phyloP scores from a whole-genome alignment of 2,797 vertebrate species.

The Bothrops alternatus region DNA sequence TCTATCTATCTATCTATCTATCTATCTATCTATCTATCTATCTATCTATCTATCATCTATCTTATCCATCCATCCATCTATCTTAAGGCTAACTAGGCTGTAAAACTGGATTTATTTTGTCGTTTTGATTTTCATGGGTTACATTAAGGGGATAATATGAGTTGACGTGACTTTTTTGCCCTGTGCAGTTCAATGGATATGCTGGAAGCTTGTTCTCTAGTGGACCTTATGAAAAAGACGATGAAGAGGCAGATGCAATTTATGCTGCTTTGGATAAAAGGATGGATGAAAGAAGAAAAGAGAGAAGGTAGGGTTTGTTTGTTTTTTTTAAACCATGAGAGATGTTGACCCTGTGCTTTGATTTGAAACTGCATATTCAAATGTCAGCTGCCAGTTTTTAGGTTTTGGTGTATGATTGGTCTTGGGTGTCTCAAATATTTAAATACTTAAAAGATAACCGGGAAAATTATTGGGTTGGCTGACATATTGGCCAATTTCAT shows the following conservation, averaged over 20 bases:
- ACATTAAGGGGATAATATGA: neutral
- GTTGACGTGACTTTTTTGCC: neutral
- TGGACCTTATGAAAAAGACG: slow-evolving; percentile 96
- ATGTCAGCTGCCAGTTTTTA: neutral
- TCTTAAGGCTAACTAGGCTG: neutral
- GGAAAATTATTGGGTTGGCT: neutral
- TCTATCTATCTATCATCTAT: too few species aligned
- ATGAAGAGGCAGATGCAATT: slow-evolving; percentile 96
- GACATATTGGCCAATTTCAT: slow-evolving; percentile 7
- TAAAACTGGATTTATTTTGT: accelerated
- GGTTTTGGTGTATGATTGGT: neutral
- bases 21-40: too few species aligned
- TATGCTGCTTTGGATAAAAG: slow-evolving; percentile 95
- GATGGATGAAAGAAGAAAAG: slow-evolving; percentile 97
- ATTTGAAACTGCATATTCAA: neutral
- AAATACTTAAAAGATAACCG: neutral
- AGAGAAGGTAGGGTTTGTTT: slow-evolving; percentile 80
- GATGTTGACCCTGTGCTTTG: neutral
- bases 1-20: too few species aligned
- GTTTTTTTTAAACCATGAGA: neutral
- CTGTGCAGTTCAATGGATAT: slow-evolving; percentile 91
- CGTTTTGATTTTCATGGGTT: neutral
- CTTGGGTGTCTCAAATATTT: neutral
- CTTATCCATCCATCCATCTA: too few species aligned
- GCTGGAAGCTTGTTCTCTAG: slow-evolving; percentile 98